phyloP scores from a whole-genome alignment of 2,113 vertebrate genomes.

The Isurus oxyrinchus region DNA sequence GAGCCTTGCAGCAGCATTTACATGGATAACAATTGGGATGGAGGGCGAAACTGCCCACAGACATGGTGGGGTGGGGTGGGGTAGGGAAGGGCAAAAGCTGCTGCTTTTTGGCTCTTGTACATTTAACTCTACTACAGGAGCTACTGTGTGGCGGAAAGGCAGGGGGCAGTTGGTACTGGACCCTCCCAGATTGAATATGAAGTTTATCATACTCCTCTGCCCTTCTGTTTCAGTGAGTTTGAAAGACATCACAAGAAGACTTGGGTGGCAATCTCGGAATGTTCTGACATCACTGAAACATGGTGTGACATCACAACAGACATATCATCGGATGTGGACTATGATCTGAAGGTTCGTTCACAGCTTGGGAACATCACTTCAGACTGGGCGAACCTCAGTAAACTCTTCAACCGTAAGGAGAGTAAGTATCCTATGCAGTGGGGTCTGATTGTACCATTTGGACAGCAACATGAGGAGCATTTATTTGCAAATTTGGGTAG shows the following conservation, averaged over 20 bases:
- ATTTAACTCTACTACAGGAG: neutral
- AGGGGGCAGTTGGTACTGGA: neutral
- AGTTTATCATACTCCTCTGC: neutral
- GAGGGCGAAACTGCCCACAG: no score
- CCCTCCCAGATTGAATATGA: neutral
- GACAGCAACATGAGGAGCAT: neutral
- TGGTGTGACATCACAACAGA: neutral
- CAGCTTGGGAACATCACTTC: constrained; percentile 16
- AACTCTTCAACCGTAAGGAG: constrained; percentile 16
- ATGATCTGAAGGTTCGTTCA: constrained; percentile 8
- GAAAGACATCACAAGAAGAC: constrained; percentile 26
- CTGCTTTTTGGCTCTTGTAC: neutral
- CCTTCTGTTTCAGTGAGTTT: constrained; percentile 2
- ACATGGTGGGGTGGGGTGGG: no score
- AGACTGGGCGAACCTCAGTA: neutral
- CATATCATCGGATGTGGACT: constrained; percentile 17
- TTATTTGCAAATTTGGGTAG: neutral
- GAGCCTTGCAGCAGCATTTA: neutral
- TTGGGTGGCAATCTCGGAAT: constrained; percentile 2
- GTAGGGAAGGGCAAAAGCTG: neutral
- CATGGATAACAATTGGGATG: neutral
- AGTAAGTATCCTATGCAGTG: neutral
- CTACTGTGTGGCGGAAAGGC: neutral
- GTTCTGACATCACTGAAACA: neutral
- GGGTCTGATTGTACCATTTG: neutral